Base-by-base conservation (phyloP, 2,888 invertebrate species). In the Petrophora chlorosata region DNA sequence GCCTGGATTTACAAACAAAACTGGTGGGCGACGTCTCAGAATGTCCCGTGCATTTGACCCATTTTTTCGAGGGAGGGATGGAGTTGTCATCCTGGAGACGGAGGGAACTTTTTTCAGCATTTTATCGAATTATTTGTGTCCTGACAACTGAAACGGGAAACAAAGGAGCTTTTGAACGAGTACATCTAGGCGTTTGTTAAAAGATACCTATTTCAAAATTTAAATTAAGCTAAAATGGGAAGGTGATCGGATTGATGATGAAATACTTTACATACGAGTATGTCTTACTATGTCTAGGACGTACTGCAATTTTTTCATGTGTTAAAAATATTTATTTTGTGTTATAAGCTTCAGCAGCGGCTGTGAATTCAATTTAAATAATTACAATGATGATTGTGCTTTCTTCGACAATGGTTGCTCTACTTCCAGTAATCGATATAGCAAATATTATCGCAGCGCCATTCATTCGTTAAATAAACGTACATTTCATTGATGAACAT, bases 1-100 rank as follows among this genome's bases (percentile, higher is more conserved):
- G 74, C 73, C 73, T 76, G 79, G 80, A 85, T 88, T 88, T 86
- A 88, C 85, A 87, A 89, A 89, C 87, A 88, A 86, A 82, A 79
- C 80, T 71, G 68, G 68, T 61, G 68, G 74, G 75, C 82, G 79
- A 82, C 81, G 83, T 87, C 84, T 84, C 76, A 80, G 77, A 79
- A 77, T 76, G 79, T 86, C 80, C 80, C 79, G 79, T 84, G 83
- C 83, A 82, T 76, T 61, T 84, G 82, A 83, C 84, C 82, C 74
- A 81, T 81, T 84, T 86, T 67, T 71, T 61, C 46, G 30, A 44
- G 9, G 32, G 39, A 34, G 40, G 46, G 34, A 46, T 42, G 28
- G 36, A 48, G 32, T 23, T 45, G 57, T 58, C 62, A 62, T 63
- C 60, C 50, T 50, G 44, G 50, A 59, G 60, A 51, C 56, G 52